Evolutionary conservation across 2,888 invertebrate species (phyloP), one percentile per base, ranked within the genome.

Genomic region (Cenopis cana): DNA sequence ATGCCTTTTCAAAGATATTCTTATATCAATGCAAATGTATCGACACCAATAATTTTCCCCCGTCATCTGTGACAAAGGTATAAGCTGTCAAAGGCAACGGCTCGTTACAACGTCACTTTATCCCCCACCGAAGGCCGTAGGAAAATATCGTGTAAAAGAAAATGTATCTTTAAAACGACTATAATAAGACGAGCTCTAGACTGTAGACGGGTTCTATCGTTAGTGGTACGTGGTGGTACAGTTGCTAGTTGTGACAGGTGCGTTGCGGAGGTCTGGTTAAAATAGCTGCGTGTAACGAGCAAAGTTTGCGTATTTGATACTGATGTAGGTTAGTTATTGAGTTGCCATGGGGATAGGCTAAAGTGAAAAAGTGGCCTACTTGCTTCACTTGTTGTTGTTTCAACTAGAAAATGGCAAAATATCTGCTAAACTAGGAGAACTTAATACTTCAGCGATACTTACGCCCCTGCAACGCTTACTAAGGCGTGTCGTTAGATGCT

Each of bases 91-190:
- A 87, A 89, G 87, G 82, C 86, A 86, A 81, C 77, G 74, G 79
- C 82, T 87, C 81, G 83, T 89, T 88, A 90, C 81, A 80, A 73
- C 75, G 82, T 83, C 82, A 84, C 78, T 81, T 86, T 84, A 85
- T 82, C 81, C 81, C 76, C 57, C 55, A 74, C 75, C 78, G 76
- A 79, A 84, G 81, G 81, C 77, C 77, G 74, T 72, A 77, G 82
- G 85, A 87, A 89, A 89, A 72, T 89, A 89, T 89, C 85, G 82
- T 81, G 86, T 87, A 84, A 85, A 68, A 73, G 85, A 86, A 84
- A 85, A 73, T 84, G 83, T 83, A 84, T 81, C 82, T 77, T 74
- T 77, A 81, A 82, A 81, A 62, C 82, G 82, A 74, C 89, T 82
- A 86, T 14, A 62, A 1, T 74, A 74, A 54, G 64, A 17, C 77